Evolutionary conservation across 2,113 vertebrate genomes (phyloP).

Genomic region (Jacana jacana): DNA sequence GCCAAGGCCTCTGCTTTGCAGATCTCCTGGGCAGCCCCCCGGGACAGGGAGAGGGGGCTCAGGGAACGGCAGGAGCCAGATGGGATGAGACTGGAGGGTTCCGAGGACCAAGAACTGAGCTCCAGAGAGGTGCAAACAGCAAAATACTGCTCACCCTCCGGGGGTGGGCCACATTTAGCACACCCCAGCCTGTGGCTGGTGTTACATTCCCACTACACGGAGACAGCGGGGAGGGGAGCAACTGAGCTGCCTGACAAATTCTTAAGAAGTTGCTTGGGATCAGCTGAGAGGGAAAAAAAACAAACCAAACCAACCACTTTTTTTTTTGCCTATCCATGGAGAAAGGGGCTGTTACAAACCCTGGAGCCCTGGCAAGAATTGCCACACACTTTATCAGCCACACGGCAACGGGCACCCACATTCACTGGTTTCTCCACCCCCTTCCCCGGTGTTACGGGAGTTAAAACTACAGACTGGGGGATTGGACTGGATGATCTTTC

Average conservation of each 20-base stretch:
- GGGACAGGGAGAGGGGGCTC: background rate
- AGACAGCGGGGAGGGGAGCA: background rate
- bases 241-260: background rate
- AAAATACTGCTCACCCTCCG: background rate
- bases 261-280: background rate
- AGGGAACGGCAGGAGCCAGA: background rate
- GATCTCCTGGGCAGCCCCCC: background rate
- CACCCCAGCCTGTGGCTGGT: background rate
- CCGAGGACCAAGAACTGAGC: background rate
- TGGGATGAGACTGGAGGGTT: background rate
- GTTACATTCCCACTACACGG: background rate
- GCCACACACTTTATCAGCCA: too few relatives aligned
- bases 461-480: too few relatives aligned
- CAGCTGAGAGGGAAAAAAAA: background rate
- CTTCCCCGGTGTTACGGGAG: accelerated
- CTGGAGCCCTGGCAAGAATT: background rate
- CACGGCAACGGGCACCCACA: background rate
- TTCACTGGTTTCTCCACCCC: background rate
- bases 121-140: background rate
- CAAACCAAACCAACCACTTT: too few relatives aligned
- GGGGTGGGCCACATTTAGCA: background rate
- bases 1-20: background rate
- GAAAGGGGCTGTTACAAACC: background rate
- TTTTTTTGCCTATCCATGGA: background rate
- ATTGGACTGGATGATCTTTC: too few relatives aligned